A percentile compares a stretch with the other conserved stretches of the same genome.
These are phyloP conservation scores for Mystacides longicornis DNA, from an alignment of 2,888 invertebrate species.

Conservation along the genomic window DNA sequence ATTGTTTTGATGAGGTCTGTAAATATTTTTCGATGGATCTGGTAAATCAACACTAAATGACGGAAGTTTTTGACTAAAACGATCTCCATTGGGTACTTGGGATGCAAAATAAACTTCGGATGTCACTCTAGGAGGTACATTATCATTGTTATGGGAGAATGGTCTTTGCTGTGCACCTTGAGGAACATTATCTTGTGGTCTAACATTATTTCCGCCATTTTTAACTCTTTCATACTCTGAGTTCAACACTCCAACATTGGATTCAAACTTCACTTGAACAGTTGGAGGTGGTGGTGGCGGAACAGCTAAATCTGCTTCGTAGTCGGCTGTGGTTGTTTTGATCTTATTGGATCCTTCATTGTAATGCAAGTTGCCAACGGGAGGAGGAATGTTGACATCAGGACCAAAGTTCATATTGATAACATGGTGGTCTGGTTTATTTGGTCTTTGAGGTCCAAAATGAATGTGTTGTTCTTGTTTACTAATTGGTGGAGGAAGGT, in stretches of 20 bases:
- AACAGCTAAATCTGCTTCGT: constrained; percentile 45
- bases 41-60: constrained; percentile 42
- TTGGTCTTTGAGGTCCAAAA: constrained; percentile 38
- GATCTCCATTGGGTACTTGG: constrained; percentile 35
- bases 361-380: constrained; percentile 19
- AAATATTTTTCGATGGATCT: constrained; percentile 9
- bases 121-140: constrained; percentile 42
- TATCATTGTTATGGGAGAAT: constrained; percentile 29
- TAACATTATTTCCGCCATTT: constrained; percentile 30
- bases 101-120: constrained; percentile 47
- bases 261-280: constrained; percentile 30
- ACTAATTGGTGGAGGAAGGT: constrained; percentile 39
- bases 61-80: constrained; percentile 34
- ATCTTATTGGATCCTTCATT: constrained; percentile 13
- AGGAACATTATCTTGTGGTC: constrained; percentile 43
- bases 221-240: constrained; percentile 36
- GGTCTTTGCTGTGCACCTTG: constrained; percentile 35
- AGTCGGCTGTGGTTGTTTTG: constrained; percentile 31
- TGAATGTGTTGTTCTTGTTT: constrained; percentile 44
- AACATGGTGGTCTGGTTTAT: constrained; percentile 12
- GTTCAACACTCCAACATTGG: constrained; percentile 27
- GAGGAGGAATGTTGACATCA: constrained; percentile 19
- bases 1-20: constrained; percentile 11
- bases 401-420: constrained; percentile 17
- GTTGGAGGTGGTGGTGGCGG: constrained; percentile 45